Base-by-base conservation (phyloP, 2,888 invertebrate species). In the Spilarctia lutea region DNA sequence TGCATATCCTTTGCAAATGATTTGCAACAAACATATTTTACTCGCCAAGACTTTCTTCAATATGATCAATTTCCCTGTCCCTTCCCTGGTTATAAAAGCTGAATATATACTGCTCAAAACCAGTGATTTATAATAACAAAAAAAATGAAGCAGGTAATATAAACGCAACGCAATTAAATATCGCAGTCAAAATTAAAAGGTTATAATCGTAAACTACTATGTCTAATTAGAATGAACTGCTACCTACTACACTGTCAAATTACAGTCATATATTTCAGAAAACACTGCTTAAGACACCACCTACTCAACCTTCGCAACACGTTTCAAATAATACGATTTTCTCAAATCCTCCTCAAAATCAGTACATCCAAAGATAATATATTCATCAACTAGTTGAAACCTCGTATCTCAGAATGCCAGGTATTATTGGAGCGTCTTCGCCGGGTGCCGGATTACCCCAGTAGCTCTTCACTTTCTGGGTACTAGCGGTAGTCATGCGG, bases 341-440 rank as follows among this genome's bases (percentile, higher is more conserved):
- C n/a, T n/a, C n/a, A n/a, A n/a, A n/a, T n/a, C n/a, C n/a, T n/a
- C 30, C 35, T 11, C 8, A n/a, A 68, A 48, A 33, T 68, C 67
- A 65, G 63, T 42, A n/a, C 6, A 70, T 69, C 30, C 39, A 27
- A 56, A 30, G 13, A 67, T 75, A 70, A 73, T 70, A 72, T 72
- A 75, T 75, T 67, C 72, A 73, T 69, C 65, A 73, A 73, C 73
- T 73, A 42, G 63, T 76, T 71, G 76, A 71, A 76, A 73, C 18
- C 52, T 68, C 71, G 63, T 76, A 73, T 76, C 76, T 71, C 70
- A 65, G 67, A 27, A 48, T n/a, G 35, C 48, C 73, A 73, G 76
- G 71, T 73, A 76, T 71, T 68, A 73, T 24, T 45, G 33, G 35
- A 39, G 27, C 30, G 30, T 33, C 60, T 45, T 67, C 70, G 68